These are phyloP conservation scores for Styela clava DNA, from an alignment of 23 tunicate species.

Conservation along the genomic window DNA sequence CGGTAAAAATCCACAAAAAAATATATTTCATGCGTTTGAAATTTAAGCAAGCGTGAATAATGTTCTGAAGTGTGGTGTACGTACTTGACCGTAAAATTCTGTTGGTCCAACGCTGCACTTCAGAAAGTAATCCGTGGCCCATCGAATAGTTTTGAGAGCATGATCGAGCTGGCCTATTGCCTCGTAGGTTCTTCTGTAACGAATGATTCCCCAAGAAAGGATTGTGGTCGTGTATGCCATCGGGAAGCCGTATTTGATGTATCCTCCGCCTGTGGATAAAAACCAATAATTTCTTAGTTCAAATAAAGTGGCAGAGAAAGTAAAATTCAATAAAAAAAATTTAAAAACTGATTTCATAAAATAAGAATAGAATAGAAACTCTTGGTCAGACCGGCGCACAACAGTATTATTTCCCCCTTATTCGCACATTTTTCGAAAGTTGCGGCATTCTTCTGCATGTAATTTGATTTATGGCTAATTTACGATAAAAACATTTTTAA, in stretches of 20 bases:
- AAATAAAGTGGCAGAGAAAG: neutral
- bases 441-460: no score
- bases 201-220: constrained; percentile 80
- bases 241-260: constrained; percentile 76
- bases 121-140: constrained; percentile 98
- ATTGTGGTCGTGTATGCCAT: constrained; percentile 74
- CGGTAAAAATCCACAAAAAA: no score
- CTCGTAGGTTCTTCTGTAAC: constrained; percentile 74
- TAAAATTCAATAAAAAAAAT: neutral
- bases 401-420: no score
- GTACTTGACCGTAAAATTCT: constrained; percentile 83
- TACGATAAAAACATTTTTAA: no score
- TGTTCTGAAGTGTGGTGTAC: no score
- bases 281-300: neutral
- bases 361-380: neutral
- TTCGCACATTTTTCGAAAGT: no score
- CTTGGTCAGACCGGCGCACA: neutral
- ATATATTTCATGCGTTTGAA: no score
- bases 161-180: constrained; percentile 54
- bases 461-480: no score
- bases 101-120: constrained; percentile 54
- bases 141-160: constrained; percentile 64
- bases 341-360: neutral
- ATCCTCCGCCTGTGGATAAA: constrained; percentile 58
- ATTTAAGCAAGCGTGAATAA: no score